Percentiles rank a stretch among this genome's conserved stretches.
phyloP scores from a whole-genome alignment of 2,888 invertebrate genomes.

The Unio pictorum region DNA sequence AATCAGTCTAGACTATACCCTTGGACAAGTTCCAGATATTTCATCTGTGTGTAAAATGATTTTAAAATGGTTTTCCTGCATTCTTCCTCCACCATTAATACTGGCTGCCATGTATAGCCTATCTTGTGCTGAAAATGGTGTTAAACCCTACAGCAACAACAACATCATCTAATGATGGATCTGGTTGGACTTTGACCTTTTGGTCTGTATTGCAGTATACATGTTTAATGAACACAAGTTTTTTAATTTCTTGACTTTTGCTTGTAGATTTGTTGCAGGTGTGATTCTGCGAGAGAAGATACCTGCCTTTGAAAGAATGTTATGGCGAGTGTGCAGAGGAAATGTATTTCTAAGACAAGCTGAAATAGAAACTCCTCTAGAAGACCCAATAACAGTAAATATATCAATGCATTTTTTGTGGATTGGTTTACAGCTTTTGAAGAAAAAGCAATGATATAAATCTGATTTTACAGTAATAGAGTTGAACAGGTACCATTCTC shows the following conservation, averaged over 20 bases:
- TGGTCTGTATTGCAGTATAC: background rate
- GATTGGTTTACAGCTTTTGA: background rate
- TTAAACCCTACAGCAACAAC: too few species aligned
- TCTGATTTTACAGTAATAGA: background rate
- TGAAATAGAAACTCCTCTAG: slow-evolving; percentile 83
- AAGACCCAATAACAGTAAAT: slow-evolving; percentile 83
- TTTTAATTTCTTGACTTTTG: background rate
- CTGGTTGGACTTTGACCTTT: background rate
- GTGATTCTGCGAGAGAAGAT: slow-evolving; percentile 96
- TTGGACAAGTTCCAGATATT: too few species aligned
- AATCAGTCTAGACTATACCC: too few species aligned
- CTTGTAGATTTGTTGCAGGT: slow-evolving; percentile 94
- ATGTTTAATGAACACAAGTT: too few species aligned
- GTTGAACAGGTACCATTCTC: background rate
- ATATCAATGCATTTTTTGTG: background rate
- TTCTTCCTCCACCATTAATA: too few species aligned
- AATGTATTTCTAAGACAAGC: slow-evolving; percentile 94
- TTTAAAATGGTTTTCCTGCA: too few species aligned
- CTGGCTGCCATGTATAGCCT: too few species aligned
- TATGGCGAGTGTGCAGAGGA: slow-evolving; percentile 98
- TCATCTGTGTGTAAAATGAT: too few species aligned
- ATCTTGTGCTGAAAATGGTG: too few species aligned
- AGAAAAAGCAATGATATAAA: background rate
- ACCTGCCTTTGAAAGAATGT: slow-evolving; percentile 95
- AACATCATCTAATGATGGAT: background rate